Base-by-base conservation (phyloP, 2,797 vertebrate genomes). In the Pterois miles region DNA sequence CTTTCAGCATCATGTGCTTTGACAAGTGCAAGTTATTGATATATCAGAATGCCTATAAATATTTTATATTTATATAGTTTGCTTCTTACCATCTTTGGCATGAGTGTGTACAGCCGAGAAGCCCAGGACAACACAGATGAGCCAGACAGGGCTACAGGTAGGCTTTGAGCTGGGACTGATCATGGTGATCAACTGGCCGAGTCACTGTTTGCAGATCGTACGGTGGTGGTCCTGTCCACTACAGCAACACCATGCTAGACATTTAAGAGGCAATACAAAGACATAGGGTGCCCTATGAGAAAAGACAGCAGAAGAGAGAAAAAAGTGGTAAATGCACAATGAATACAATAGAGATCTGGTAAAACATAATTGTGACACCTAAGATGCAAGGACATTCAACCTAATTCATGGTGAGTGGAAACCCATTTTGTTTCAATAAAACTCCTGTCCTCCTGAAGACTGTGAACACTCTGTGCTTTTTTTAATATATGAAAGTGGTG, bases 1-100 rank as follows among this genome's bases (percentile, higher is more conserved):
- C 34, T 18, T 68, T n/a, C 8, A 16, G 18, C 16, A 58, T 65
- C 8, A 8, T 13, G 13, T 22, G 23, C 53, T 31, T 53, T 56
- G 2, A 48, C 0, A 12, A 2, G n/a, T 18, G 8, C 18, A 48
- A 10, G 50, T 16, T 14, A 36, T 12, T 20, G 10, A 71, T 60
- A 43, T 11, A 69, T 48, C 4, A 60, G 13, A 63, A 23, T 53
- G 5, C 31, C 1, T 4, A 11, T 22, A n/a, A 50, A 50, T 50
- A 22, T 22, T 50, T 50, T 10, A 50, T 50, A 50, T 34, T 22
- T n/a, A 67, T 18, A 1, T 5, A 27, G 11, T 69, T 58, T 25
- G 3, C 25, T 60, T 81, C 89, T 90, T 85, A 95, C 95, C 92
- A 8, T 73, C 86, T 59, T 78, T 84, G 59, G 83, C 85, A 23